phyloP scores from a whole-genome alignment of 2,888 invertebrate species.

The Leptogaster cylindrica region DNA sequence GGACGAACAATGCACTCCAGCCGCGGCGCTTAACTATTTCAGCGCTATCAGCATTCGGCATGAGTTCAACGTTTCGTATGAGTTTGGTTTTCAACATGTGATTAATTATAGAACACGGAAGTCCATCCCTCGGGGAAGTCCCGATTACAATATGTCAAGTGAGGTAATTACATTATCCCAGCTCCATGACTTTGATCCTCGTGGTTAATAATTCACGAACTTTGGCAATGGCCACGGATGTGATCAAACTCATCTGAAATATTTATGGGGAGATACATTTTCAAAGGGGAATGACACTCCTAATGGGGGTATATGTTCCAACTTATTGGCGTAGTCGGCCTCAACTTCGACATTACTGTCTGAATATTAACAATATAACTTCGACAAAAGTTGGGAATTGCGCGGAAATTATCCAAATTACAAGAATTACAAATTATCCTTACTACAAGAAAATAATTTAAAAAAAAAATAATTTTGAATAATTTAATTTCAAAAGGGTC shows the following conservation, averaged over 20 bases:
- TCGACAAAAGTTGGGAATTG: too few species aligned
- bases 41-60: conserved; percentile 20
- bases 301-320: too few species aligned
- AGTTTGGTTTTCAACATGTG: conserved; percentile 21
- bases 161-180: conserved; percentile 35
- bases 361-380: too few species aligned
- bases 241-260: too few species aligned
- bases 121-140: conserved; percentile 24
- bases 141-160: conserved; percentile 30
- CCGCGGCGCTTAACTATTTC: conserved; percentile 15
- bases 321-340: too few species aligned
- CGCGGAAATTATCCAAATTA: too few species aligned
- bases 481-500: conserved; percentile 51
- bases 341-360: too few species aligned
- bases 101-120: conserved; percentile 38
- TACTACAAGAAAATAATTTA: too few species aligned
- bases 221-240: neutral
- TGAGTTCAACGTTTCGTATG: conserved; percentile 4
- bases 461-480: neutral
- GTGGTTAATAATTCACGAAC: conserved; percentile 1
- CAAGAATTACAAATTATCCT: too few species aligned
- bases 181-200: neutral
- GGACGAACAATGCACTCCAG: neutral
- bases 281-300: too few species aligned
- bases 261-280: too few species aligned